Percentiles rank a stretch among this genome's conserved stretches.
Evolutionary conservation across 2,888 invertebrate species (phyloP).

Genomic region (Caenorhabditis imperialis): DNA sequence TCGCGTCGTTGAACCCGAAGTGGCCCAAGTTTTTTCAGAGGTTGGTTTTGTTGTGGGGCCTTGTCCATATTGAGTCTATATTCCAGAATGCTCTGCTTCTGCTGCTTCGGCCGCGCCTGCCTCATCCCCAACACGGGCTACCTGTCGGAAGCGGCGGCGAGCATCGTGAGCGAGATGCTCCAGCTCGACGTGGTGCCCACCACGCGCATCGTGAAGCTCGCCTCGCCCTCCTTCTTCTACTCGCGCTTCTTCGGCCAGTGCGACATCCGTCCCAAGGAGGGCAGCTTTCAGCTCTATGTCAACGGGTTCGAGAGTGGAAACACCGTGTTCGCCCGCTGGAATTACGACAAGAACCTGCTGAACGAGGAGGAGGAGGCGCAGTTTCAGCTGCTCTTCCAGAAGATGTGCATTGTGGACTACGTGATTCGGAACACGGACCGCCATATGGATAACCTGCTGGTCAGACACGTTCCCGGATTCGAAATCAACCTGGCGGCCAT

Average conservation of each 20-base stretch:
- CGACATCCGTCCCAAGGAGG: slow-evolving; percentile 71
- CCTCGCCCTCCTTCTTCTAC: slow-evolving; percentile 98
- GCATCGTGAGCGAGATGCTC: slow-evolving; percentile 91
- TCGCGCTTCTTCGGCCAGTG: slow-evolving; percentile 78
- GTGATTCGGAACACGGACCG: slow-evolving; percentile 80
- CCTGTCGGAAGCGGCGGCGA: slow-evolving; percentile 98
- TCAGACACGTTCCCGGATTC: slow-evolving; percentile 79
- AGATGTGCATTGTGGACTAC: slow-evolving; percentile 75
- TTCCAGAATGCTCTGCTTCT: slow-evolving; percentile 82
- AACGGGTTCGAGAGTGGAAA: slow-evolving; percentile 97
- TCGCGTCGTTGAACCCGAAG: slow-evolving; percentile 96
- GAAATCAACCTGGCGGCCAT: slow-evolving; percentile 92
- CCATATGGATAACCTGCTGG: slow-evolving; percentile 99
- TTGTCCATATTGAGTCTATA: no score
- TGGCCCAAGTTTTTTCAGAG: slow-evolving; percentile 99
- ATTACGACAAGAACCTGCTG: slow-evolving; percentile 66
- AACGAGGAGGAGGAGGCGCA: slow-evolving; percentile 61
- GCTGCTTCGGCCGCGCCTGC: slow-evolving; percentile 98
- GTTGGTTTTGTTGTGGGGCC: no score
- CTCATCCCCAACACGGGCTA: slow-evolving; percentile 97
- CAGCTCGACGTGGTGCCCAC: slow-evolving; percentile 93
- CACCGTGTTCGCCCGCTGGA: slow-evolving; percentile 88
- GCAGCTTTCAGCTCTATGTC: slow-evolving; percentile 89
- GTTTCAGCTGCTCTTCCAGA: slow-evolving; percentile 94
- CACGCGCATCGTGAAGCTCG: slow-evolving; percentile 90